Conservation (phyloP, 2,797 vertebrate species). For the Pagetopsis macropterus region DNA sequence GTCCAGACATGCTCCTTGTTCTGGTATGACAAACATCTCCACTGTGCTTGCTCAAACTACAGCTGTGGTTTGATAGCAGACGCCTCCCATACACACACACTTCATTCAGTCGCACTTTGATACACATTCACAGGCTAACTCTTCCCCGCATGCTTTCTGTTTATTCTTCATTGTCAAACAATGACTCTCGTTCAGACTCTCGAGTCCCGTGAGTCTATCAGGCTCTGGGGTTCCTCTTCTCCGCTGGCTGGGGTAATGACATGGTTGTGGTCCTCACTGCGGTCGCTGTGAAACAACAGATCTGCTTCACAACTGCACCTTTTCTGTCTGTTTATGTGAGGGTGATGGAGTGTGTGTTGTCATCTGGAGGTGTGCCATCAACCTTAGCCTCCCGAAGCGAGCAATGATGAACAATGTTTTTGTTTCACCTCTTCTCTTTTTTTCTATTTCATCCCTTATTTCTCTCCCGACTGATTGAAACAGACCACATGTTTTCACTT, state of each 20-base stretch:
- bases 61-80: slow-evolving; percentile 41
- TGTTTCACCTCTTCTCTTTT: slow-evolving; percentile 24
- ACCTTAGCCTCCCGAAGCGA: slow-evolving; percentile 18
- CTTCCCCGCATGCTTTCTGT: slow-evolving; percentile 38
- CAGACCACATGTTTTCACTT: slow-evolving; percentile 37
- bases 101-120: slow-evolving; percentile 34
- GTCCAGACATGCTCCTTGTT: slow-evolving; percentile 67
- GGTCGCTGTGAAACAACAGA: slow-evolving; percentile 57
- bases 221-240: slow-evolving; percentile 45
- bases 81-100: slow-evolving; percentile 31
- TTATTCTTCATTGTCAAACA: slow-evolving; percentile 53
- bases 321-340: slow-evolving; percentile 51
- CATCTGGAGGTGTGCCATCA: slow-evolving; percentile 52
- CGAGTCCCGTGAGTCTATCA: slow-evolving; percentile 16
- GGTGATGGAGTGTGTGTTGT: slow-evolving; percentile 46
- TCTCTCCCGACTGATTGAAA: slow-evolving; percentile 35
- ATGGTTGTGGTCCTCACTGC: slow-evolving; percentile 53
- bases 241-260: slow-evolving; percentile 63
- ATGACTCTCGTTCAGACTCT: slow-evolving; percentile 13
- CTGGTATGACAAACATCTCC: slow-evolving; percentile 76
- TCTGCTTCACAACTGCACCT: slow-evolving; percentile 45
- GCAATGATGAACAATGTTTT: slow-evolving; percentile 32
- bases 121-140: slow-evolving; percentile 32
- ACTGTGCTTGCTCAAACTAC: slow-evolving; percentile 42
- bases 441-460: slow-evolving; percentile 22